Evolutionary conservation across 1,140 invertebrate species (phyloP), one percentile per base, ranked within the genome.

Genomic region (Bombus balteatus): DNA sequence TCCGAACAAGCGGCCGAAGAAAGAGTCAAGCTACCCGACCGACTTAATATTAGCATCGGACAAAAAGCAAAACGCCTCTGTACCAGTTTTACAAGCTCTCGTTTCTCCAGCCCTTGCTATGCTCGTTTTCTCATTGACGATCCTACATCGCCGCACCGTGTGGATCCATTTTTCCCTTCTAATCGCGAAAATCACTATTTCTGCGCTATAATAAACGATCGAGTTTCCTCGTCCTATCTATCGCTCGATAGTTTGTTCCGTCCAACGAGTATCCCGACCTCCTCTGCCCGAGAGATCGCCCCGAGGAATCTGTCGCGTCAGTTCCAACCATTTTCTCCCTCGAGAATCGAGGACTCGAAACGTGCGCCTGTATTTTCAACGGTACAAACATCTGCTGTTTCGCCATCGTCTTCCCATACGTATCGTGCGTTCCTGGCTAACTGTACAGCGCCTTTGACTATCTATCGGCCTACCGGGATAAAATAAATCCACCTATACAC

Each of bases 381-480:
- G 80, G 68, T 87, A 87, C 62, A 65, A 82, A 81, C 81, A 87
- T 87, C 88, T 81, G 84, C 37, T 78, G 53, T 70, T 72, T 87
- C 47, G 79, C 59, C 80, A 59, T 15, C 77, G 34, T 53, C 39
- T 68, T 71, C 53, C n/a, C 66, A 9, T 25, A 66, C 70, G 59
- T 70, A 59, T 53, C 75, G 68, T 47, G 43, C 85, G 82, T 81
- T 47, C 65, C 32, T 53, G 72, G 41, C 41, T 89, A 89, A 89
- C 88, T 89, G 88, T 89, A 89, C 70, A 83, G 47, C 66, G 22
- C 57, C 73, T 53, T 68, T 34, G 34, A 8, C 28, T 41, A 68
- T 82, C 53, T 65, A 74, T 77, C 81, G 32, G 15, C 15, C 34
- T 41, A 68, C 32, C 34, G 32, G 76, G 62, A 83, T 83, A 68